phyloP scores from a whole-genome alignment of 2,797 vertebrate species.

The Macropodus opercularis region DNA sequence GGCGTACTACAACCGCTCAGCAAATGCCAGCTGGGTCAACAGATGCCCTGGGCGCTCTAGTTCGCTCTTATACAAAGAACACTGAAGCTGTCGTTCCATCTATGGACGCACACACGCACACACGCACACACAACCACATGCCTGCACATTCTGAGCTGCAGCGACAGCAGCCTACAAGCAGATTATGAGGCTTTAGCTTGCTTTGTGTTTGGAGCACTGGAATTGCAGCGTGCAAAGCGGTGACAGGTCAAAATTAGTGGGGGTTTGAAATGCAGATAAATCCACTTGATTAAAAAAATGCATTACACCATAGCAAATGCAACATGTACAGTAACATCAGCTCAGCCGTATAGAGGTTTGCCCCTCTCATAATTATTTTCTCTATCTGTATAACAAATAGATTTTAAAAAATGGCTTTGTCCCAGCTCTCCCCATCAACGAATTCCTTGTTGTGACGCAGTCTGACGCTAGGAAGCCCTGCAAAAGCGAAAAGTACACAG shows the following conservation, averaged over 20 bases:
- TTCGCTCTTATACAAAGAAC: slow-evolving; percentile 58
- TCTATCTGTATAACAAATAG: slow-evolving; percentile 12
- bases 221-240: slow-evolving; percentile 45
- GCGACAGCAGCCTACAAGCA: slow-evolving; percentile 56
- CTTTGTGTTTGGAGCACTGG: slow-evolving; percentile 37
- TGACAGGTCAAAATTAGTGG: slow-evolving; percentile 53
- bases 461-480: slow-evolving; percentile 42
- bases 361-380: not conserved
- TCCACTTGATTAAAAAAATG: slow-evolving; percentile 34
- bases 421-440: slow-evolving; percentile 32
- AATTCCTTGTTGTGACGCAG: slow-evolving; percentile 46
- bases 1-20: slow-evolving; percentile 63
- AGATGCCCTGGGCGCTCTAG: slow-evolving; percentile 70
- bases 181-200: slow-evolving; percentile 74
- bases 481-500: slow-evolving; percentile 37
- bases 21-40: slow-evolving; percentile 80
- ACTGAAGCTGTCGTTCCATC: slow-evolving; percentile 44
- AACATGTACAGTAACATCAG: slow-evolving; percentile 10
- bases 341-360: not conserved
- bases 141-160: slow-evolving; percentile 48
- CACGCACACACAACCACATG: slow-evolving; percentile 30
- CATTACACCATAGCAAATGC: slow-evolving; percentile 21
- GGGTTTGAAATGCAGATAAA: slow-evolving; percentile 30
- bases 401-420: slow-evolving; percentile 30
- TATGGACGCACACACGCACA: slow-evolving; percentile 4